Evolutionary conservation across 2,113 vertebrate genomes (phyloP).

Genomic region (Petroica traversi): DNA sequence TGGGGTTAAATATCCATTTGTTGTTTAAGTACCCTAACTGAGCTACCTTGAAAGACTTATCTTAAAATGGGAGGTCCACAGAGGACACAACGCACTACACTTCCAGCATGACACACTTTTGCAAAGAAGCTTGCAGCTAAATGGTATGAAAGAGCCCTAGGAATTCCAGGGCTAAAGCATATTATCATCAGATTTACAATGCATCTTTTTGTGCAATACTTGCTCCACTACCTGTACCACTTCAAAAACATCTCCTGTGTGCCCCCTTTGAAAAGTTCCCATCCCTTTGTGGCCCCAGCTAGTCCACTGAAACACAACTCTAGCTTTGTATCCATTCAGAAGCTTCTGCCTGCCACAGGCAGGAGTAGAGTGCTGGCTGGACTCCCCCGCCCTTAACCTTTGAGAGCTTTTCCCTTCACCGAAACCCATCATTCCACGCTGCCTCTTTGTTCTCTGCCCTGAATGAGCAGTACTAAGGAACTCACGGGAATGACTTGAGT

Average conservation of each 20-base stretch:
- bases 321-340: background rate
- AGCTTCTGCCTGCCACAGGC: background rate
- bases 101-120: background rate
- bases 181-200: background rate
- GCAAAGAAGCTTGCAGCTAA: background rate
- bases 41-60: background rate
- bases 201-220: background rate
- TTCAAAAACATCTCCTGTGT: background rate
- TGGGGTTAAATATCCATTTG: background rate
- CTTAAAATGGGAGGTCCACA: background rate
- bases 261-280: background rate
- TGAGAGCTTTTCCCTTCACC: background rate
- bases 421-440: background rate
- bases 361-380: background rate
- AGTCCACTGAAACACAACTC: background rate
- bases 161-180: background rate
- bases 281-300: background rate
- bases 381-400: fast-evolving
- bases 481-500: background rate
- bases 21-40: background rate
- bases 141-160: background rate
- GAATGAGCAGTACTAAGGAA: background rate
- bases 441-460: background rate
- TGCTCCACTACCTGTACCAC: background rate
- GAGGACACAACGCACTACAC: background rate